Percentiles rank a stretch among this genome's conserved stretches.
These are phyloP conservation scores for Drosophila paulistorum DNA, from an alignment of 1,140 invertebrate species.

Conservation along the genomic window DNA sequence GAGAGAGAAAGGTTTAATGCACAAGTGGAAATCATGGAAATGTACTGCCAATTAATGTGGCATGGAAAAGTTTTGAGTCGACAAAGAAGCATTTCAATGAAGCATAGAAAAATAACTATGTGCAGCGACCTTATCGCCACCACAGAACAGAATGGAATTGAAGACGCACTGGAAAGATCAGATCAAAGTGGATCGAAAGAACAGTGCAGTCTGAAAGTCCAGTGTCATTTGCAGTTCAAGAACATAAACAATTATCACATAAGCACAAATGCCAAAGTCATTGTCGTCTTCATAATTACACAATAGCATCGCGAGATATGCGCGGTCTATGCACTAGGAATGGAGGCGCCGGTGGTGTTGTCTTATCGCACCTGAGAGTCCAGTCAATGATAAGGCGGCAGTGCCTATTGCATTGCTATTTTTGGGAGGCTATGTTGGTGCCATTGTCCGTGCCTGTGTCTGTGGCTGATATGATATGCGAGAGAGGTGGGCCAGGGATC, in stretches of 20 bases:
- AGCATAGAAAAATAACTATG: neutral
- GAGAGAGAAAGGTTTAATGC: neutral
- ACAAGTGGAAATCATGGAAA: constrained; percentile 13
- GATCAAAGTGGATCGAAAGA: constrained; percentile 13
- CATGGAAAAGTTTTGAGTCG: constrained; percentile 1
- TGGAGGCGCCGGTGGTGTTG: constrained; percentile 3
- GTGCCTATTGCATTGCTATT: neutral
- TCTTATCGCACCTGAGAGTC: constrained; percentile 23
- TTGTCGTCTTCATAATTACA: constrained; percentile 28
- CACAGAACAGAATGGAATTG: neutral
- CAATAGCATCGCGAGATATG: constrained; percentile 32
- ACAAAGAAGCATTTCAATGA: neutral
- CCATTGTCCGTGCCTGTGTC: constrained; percentile 11
- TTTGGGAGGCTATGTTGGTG: constrained; percentile 3
- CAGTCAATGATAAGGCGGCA: constrained; percentile 25
- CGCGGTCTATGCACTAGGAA: constrained; percentile 31
- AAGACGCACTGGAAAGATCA: constrained; percentile 4
- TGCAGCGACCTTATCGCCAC: constrained; percentile 1
- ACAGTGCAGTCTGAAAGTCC: constrained; percentile 13
- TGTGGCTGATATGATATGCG: constrained; percentile 54
- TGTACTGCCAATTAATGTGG: constrained; percentile 14
- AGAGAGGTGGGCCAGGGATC: constrained; percentile 15
- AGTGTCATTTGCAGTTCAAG: constrained; percentile 40
- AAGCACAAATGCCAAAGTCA: constrained; percentile 29
- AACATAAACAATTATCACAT: constrained; percentile 27